These are phyloP conservation scores for Alloplasta piceator DNA, from an alignment of 2,888 invertebrate genomes.

Conservation along the genomic window DNA sequence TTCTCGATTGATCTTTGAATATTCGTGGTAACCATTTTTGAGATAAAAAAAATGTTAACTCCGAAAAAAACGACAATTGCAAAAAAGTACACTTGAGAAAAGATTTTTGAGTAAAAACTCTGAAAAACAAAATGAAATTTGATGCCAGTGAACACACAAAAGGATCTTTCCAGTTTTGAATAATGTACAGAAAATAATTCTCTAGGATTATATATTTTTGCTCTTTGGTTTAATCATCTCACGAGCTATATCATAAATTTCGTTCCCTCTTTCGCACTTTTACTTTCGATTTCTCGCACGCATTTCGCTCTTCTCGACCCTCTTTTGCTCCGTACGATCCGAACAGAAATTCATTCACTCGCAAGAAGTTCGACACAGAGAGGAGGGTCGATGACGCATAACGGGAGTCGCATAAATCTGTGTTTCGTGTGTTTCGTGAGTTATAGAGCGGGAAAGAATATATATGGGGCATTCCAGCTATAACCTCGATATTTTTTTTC, in stretches of 20 bases:
- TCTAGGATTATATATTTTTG: neutral
- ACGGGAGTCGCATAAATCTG: slow-evolving; percentile 57
- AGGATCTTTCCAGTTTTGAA: neutral
- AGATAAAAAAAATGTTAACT: too few relatives aligned
- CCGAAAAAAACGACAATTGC: too few relatives aligned
- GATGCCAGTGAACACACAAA: too few relatives aligned
- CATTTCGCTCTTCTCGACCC: slow-evolving; percentile 8
- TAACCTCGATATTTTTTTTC: too few relatives aligned
- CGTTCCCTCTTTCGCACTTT: slow-evolving; percentile 48
- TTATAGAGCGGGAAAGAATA: slow-evolving; percentile 33
- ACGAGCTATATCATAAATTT: slow-evolving; percentile 28
- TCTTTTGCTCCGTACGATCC: neutral
- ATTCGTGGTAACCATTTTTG: too few relatives aligned
- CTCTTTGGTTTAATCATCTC: slow-evolving; percentile 35
- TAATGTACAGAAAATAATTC: neutral
- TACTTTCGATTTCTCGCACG: slow-evolving; percentile 41
- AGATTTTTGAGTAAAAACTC: too few relatives aligned
- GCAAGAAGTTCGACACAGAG: neutral
- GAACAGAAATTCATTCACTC: slow-evolving; percentile 47
- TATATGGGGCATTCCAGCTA: too few relatives aligned
- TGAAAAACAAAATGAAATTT: too few relatives aligned
- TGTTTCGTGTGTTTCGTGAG: slow-evolving; percentile 45
- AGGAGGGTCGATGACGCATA: slow-evolving; percentile 12
- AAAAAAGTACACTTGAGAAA: too few relatives aligned
- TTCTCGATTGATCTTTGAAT: too few relatives aligned